phyloP scores from a whole-genome alignment of 2,797 vertebrate genomes.

The Eurystomus glaucurus region DNA sequence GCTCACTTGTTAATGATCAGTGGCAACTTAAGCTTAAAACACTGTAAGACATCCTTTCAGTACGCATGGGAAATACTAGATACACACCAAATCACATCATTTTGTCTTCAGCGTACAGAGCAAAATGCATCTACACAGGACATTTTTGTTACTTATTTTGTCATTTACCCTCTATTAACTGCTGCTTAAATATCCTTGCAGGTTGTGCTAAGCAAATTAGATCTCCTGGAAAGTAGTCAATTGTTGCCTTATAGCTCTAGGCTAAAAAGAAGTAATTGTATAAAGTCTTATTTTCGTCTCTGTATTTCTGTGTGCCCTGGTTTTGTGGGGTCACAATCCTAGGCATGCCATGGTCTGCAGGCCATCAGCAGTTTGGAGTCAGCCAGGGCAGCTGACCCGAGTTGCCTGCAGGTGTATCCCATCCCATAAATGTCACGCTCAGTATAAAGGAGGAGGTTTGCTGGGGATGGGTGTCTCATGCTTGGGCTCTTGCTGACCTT shows the following conservation, averaged over 20 bases:
- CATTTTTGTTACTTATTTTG: not conserved
- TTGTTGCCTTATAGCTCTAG: not conserved
- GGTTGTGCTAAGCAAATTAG: slow-evolving; percentile 15
- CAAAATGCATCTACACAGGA: not conserved
- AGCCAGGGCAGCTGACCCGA: not conserved
- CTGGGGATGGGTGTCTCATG: not conserved
- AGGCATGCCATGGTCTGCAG: not conserved
- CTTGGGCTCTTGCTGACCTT: not conserved
- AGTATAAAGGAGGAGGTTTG: not conserved
- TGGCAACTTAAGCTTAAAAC: not conserved
- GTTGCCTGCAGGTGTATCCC: not conserved
- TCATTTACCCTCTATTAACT: not conserved
- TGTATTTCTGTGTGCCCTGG: not conserved
- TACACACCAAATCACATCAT: not conserved
- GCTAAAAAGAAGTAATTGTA: not conserved
- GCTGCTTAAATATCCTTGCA: not conserved
- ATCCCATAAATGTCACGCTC: not conserved
- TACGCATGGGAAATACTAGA: not conserved
- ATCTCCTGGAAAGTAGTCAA: not conserved
- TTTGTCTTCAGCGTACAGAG: not conserved
- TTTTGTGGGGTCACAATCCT: not conserved
- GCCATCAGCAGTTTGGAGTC: not conserved
- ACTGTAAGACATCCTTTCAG: not conserved
- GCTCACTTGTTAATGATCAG: not conserved
- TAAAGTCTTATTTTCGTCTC: not conserved